phyloP scores from a whole-genome alignment of 2,797 vertebrate species.

The Cyprinella venusta region DNA sequence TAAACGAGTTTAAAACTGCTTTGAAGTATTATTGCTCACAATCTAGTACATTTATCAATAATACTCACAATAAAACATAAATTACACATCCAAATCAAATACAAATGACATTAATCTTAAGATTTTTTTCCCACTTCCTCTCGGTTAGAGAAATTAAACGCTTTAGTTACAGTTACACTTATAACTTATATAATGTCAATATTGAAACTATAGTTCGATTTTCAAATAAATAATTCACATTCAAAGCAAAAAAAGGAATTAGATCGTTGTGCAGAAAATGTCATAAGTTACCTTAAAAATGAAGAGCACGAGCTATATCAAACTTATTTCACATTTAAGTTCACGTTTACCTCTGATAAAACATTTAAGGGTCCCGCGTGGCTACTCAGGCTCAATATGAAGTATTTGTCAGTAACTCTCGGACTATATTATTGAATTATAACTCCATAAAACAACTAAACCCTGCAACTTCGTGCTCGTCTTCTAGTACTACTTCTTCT shows the following conservation, averaged over 20 bases:
- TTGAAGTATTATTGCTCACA: background rate
- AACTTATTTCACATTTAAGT: background rate
- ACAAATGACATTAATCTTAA: background rate
- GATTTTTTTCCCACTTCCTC: background rate
- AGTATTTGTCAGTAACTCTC: background rate
- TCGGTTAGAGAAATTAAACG: background rate
- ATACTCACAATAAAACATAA: background rate
- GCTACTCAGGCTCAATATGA: background rate
- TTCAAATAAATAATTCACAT: background rate
- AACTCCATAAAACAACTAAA: background rate
- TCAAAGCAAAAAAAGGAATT: background rate
- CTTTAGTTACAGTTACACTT: too few relatives aligned
- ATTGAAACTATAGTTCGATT: background rate
- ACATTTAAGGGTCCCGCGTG: background rate
- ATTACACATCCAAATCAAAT: background rate
- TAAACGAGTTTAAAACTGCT: background rate
- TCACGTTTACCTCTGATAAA: background rate
- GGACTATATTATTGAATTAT: background rate
- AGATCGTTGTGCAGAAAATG: background rate
- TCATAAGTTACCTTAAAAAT: background rate
- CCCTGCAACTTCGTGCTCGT: accelerated
- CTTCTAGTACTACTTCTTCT: background rate
- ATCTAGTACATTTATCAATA: background rate
- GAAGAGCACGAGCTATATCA: background rate
- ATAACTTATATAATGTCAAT: background rate